These are phyloP conservation scores for Spinibarbus caldwelli DNA, from an alignment of 2,797 vertebrate genomes.

Conservation along the genomic window DNA sequence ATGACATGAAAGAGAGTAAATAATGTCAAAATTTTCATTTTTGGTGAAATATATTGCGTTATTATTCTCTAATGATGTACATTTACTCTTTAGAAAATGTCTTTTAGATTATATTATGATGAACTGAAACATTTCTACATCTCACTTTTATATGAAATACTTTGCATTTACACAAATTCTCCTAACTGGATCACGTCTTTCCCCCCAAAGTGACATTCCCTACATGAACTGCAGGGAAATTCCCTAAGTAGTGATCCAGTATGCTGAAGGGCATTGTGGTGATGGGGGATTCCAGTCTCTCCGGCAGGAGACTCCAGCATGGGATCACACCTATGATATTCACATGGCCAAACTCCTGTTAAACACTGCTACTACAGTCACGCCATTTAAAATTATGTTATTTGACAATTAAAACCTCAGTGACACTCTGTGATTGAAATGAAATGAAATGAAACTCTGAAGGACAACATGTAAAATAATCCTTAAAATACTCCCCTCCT, in stretches of 20 bases:
- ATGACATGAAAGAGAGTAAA: no score
- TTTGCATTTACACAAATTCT: background rate
- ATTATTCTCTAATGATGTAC: background rate
- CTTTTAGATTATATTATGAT: background rate
- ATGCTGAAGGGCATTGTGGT: background rate
- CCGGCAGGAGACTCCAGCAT: background rate
- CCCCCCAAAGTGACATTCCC: background rate
- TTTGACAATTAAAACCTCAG: background rate
- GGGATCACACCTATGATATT: constrained; percentile 13
- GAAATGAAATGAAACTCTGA: background rate
- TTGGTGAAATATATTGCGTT: background rate
- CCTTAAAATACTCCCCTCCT: background rate
- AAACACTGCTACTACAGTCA: background rate
- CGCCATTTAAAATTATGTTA: background rate
- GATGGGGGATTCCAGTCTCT: background rate
- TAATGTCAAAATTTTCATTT: background rate
- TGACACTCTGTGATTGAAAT: background rate
- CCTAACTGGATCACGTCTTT: background rate
- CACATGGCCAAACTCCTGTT: background rate
- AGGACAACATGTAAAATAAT: constrained; percentile 1
- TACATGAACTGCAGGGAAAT: background rate
- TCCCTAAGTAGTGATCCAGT: background rate
- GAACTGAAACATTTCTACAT: background rate
- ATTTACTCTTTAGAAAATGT: background rate
- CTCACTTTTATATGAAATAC: background rate